Conservation (phyloP, 2,113 vertebrate species). For the Orientallactaga bullata region DNA sequence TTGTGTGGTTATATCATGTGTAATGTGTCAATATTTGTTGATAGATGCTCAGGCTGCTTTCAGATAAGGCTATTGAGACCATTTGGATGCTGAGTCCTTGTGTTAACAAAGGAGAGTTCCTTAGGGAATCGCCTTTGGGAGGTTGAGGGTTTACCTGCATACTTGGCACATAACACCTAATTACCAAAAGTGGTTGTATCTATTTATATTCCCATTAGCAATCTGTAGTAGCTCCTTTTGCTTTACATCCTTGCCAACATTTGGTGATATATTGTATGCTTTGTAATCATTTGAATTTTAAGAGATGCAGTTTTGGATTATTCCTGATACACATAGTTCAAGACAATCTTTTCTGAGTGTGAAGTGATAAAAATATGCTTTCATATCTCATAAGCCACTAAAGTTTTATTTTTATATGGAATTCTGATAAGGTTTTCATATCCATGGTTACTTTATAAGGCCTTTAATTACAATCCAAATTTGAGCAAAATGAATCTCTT, state of each 20-base stretch:
- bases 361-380: not conserved
- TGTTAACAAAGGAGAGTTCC: not conserved
- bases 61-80: not conserved
- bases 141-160: not conserved
- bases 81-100: not conserved
- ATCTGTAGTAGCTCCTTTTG: not conserved
- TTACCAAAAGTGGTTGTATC: not conserved
- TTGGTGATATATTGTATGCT: not conserved
- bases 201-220: not conserved
- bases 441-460: conserved; percentile 29
- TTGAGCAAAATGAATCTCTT: not conserved
- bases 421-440: not conserved
- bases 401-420: conserved; percentile 29
- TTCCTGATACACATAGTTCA: not conserved
- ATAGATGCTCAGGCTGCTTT: not conserved
- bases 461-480: not conserved
- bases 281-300: conserved; percentile 37
- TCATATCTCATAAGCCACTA: not conserved
- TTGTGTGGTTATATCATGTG: not conserved
- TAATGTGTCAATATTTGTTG: not conserved
- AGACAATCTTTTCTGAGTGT: not conserved
- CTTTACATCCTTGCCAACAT: not conserved
- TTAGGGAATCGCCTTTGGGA: not conserved
- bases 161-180: not conserved
- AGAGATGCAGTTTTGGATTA: not conserved